Evolutionary conservation across 2,888 invertebrate species (phyloP), one percentile per base, ranked within the genome.

Genomic region (Drosophila macrospina): DNA sequence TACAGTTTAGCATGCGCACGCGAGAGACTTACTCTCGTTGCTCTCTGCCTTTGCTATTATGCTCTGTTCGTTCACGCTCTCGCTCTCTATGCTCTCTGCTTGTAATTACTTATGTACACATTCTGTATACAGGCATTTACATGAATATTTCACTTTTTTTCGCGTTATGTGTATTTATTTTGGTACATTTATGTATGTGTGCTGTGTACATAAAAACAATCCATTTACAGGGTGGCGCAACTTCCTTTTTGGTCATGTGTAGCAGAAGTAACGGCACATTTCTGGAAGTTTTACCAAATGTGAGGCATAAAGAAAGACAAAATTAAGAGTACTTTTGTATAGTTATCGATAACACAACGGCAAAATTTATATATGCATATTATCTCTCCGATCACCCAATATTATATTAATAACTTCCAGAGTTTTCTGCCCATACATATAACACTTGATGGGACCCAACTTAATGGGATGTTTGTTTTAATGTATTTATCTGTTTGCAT

Each of bases 101-200:
- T 78, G 80, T 69, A 79, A 82, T 67, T 70, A 48, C 69, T 60
- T 78, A 74, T 76, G 61, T 74, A 77, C 75, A 61, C 48, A 64
- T 69, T 60, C 20, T 74, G 66, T 83, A 79, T 80, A 76, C 57
- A 73, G 47, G 45, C 56, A 68, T 68, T 87, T 85, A 87, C 86
- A 85, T 83, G 74, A 74, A 83, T 83, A 86, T 87, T 87, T 87
- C 80, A 87, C 85, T 85, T 87, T 87, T 80, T 65, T 69, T 41
- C 42, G 67, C 59, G 61, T 80, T 72, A 76, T 68, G 82, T 66
- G 82, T 85, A 85, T 87, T 87, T 83, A 87, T 87, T 87, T 87
- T 87, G 71, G 88, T 87, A 83, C 64, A 47, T 62, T 60, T 52
- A 62, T 59, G 52, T 51, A 24, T 36, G 26, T 24, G 28, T 28